phyloP scores from a whole-genome alignment of 2,113 vertebrate species.

The Clarias magur region DNA sequence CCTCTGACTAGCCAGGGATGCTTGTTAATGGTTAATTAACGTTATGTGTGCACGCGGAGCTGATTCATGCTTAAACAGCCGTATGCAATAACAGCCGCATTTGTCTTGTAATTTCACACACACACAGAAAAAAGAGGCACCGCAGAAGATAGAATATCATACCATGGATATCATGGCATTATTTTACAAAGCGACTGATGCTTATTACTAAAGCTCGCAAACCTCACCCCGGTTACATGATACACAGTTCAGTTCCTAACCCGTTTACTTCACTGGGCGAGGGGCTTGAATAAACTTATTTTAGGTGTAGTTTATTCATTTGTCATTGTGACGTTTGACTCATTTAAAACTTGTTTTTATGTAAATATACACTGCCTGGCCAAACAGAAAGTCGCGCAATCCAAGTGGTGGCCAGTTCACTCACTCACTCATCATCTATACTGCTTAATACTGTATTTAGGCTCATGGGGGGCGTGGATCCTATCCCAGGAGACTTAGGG shows the following conservation, averaged over 20 bases:
- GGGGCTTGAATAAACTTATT: not conserved
- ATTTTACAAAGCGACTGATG: not conserved
- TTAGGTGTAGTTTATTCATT: not conserved
- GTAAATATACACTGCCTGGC: not conserved
- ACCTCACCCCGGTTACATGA: not conserved
- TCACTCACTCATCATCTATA: no score
- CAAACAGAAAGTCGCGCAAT: no score
- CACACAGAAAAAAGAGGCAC: not conserved
- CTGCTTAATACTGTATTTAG: no score
- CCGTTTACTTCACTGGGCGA: not conserved
- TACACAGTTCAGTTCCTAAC: not conserved
- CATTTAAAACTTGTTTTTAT: not conserved
- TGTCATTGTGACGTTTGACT: not conserved
- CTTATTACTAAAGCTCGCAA: not conserved
- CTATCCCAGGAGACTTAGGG: no score
- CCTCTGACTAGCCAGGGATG: not conserved
- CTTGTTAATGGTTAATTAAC: conserved; percentile 14
- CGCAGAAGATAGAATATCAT: not conserved
- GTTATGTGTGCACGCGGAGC: not conserved
- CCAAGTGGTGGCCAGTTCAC: no score
- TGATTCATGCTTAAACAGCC: not conserved
- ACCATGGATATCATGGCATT: not conserved
- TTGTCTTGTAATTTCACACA: not conserved
- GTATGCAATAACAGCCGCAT: not conserved
- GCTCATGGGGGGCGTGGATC: no score